Evolutionary conservation across 2,888 invertebrate genomes (phyloP).

Genomic region (Pyrocoelia pectoralis): DNA sequence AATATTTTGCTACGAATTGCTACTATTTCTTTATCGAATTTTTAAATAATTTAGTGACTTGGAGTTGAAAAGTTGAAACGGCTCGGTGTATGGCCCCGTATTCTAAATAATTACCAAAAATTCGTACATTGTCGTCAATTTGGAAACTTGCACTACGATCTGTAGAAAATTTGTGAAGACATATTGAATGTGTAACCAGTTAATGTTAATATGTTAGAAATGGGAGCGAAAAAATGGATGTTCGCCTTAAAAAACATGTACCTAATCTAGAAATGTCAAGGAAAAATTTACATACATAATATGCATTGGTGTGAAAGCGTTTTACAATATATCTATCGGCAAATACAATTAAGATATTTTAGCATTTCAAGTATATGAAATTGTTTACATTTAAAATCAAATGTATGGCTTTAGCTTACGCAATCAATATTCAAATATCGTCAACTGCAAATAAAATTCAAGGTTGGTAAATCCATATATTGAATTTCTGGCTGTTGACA

Average conservation of each 20-base stretch:
- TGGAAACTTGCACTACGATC: no score
- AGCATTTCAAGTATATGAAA: constrained; percentile 19
- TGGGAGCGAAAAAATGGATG: not conserved
- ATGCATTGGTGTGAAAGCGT: not conserved
- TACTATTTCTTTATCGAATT: no score
- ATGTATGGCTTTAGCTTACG: constrained; percentile 21
- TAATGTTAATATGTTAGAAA: not conserved
- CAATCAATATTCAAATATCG: constrained; percentile 32
- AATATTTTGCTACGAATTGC: no score
- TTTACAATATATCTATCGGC: constrained; percentile 9
- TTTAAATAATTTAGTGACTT: no score
- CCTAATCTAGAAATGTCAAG: constrained; percentile 12
- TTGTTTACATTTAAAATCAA: constrained; percentile 24
- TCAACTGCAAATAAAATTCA: constrained; percentile 27
- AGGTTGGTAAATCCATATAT: constrained; percentile 26
- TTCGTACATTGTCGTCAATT: no score
- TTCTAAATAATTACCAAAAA: no score
- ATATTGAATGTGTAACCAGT: no score
- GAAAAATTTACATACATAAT: not conserved
- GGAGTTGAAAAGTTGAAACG: no score
- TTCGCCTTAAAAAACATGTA: not conserved
- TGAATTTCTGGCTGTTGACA: not conserved
- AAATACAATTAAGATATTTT: constrained; percentile 28
- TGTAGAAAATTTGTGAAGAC: no score
- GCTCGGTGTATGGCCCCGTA: no score